Evolutionary conservation across 2,888 invertebrate genomes (phyloP), one percentile per base, ranked within the genome.

Genomic region (Oxystoma pomonae): DNA sequence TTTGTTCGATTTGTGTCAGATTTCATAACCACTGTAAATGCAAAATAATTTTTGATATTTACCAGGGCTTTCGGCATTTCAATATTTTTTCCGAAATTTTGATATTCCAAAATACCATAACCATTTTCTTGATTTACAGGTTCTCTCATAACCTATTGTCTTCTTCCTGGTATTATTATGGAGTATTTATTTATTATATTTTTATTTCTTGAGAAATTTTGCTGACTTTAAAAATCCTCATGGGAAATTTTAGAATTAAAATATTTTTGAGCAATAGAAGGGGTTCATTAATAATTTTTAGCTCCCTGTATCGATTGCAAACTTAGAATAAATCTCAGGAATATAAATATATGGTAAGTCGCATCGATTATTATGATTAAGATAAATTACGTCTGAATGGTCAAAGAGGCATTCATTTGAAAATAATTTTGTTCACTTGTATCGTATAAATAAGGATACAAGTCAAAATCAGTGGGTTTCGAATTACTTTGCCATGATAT

Each of bases 11-110:
- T 53, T 53, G 16, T 16, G 53, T 53, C n/a, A 9, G 53, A 53
- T 9, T 53, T 53, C n/a, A 16, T 53, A 7, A 53, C 16, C 7
- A 16, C 16, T 17, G 19, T 19, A n/a, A 9, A 53, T 3, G 53
- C 53, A 53, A 53, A 53, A 53, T 53, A 53, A n/a, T 53, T 53
- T 53, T 53, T 3, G 3, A 53, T 19, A n/a, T 53, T 53, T 5
- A 53, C 53, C n/a, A 53, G n/a, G n/a, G 53, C 53, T 19, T 53
- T 53, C n/a, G 53, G 53, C n/a, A 53, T 9, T 53, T 53, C 53
- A 17, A n/a, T 19, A 16, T 53, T 53, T 17, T 53, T 53, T n/a
- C 53, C 53, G 19, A 53, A 53, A 53, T 53, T 53, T 9, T 3
- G 17, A 53, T 53, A 53, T 9, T 53, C 53, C 53, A 53, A 53